Base-by-base conservation (phyloP, 2,113 vertebrate species). In the Lipophrys pholis region DNA sequence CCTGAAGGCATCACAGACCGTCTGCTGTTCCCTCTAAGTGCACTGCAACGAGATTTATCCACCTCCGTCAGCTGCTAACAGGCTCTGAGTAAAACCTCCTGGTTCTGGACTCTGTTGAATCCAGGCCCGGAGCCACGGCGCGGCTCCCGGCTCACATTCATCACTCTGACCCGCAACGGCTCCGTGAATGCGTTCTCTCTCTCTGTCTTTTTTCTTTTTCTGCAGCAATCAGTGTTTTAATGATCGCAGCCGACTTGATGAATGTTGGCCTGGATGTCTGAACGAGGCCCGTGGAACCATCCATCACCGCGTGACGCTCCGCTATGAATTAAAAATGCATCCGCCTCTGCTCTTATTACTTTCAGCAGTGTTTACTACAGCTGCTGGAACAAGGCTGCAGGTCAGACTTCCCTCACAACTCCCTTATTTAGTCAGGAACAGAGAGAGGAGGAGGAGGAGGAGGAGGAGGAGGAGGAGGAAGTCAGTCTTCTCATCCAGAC, bases 401-500 rank as follows among this genome's bases (percentile, higher is more conserved):
- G 49, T 48, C 78, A n/a, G n/a, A 59, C 76, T 79, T 71, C 70
- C 40, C 40, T 71, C 80, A 12, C 65, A 70, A 83, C 89, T 81
- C 87, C 90, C 92, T 87, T 93, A 92, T 94, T 94, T 93, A 94
- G 91, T 76, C 89, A 90, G 76, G 83, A 90, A 59, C 42, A 63
- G 53, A 77, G 36, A 61, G 59, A 54, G 60, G 53, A 30, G 55
- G 54, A 63, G 52, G 55, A 16, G 30, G 17, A 42, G 48, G 36
- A 11, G 41, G 38, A n/a, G n/a, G n/a, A n/a, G n/a, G n/a, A n/a
- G n/a, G n/a, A n/a, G n/a, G n/a, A n/a, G n/a, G n/a, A n/a, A n/a
- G n/a, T n/a, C n/a, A n/a, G n/a, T n/a, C 39, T 67, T 58, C 15
- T 73, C 62, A 53, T 63, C 55, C 76, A 17, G 45, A 70, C 57